Base-by-base conservation (phyloP, 2,113 vertebrate species). In the Quiscalus mexicanus region DNA sequence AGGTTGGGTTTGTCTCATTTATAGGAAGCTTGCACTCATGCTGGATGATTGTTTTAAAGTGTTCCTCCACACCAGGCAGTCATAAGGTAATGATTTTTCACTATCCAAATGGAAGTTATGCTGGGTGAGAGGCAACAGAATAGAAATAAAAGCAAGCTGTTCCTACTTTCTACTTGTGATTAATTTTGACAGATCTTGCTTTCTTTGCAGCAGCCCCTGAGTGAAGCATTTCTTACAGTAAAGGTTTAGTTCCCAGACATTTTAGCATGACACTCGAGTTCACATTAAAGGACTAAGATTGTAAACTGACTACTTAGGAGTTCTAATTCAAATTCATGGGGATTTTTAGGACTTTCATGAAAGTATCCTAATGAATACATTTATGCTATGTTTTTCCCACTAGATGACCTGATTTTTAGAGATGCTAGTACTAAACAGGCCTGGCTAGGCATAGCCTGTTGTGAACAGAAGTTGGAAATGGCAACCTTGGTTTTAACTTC, bases 401-500 rank as follows among this genome's bases (percentile, higher is more conserved):
- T 35, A 42, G 19, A 47, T 82, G 3, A 31, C 64, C 22, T 60
- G 49, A 21, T 25, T 64, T 80, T 64, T 47, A 73, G n/a, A 73
- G 74, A 58, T 19, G 24, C n/a, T 58, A 12, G 15, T 33, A 33
- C 42, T 45, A 11, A 76, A 44, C 13, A n/a, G 39, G 35, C 47
- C 45, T 55, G 25, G 28, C 14, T 64, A 58, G 37, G n/a, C 23
- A 25, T 17, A 65, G 50, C n/a, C 23, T 23, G 11, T 37, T 68
- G 21, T 49, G 76, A 84, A 21, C 63, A 77, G 41, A 62, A 37
- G 25, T 25, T 74, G 8, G 12, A 50, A 78, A 55, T 28, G 60
- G 30, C 60, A 91, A 12, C 33, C 23, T 89, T 63, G 15, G 30
- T 71, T 89, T 93, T 94, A 71, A 68, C 65, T 91, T 89, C n/a